Base-by-base conservation (phyloP, 2,888 invertebrate genomes). In the Scaptomyza parva region DNA sequence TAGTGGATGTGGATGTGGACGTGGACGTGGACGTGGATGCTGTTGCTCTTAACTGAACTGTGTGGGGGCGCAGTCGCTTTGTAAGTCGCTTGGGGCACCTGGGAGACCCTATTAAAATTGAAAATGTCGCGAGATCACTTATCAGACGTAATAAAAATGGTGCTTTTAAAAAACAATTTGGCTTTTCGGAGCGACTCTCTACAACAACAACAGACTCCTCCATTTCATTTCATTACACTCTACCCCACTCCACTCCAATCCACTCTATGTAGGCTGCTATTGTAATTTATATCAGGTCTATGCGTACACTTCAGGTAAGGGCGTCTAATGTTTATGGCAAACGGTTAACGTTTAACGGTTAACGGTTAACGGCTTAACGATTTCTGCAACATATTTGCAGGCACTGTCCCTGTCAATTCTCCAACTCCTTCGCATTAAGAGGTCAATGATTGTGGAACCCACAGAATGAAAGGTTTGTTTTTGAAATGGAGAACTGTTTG, bases 111-210 rank as follows among this genome's bases (percentile, higher is more conserved):
- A 88, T 88, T 89, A 88, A 89, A 88, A 88, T 87, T 86, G 89
- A 87, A 87, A 87, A 88, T 88, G 83, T 85, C 81, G 83, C 87
- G 88, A 86, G 87, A 88, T 88, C 88, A 87, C 75, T 85, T 88
- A 88, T 88, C 87, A 78, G 89, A 69, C 74, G 81, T 73, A 83
- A 89, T 88, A 88, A 88, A 88, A 88, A 88, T 88, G 89, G 83
- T 86, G 87, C 89, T 88, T 89, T 88, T 88, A 88, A 88, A 89
- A 89, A 88, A 88, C 89, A 88, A 88, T 89, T 89, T 89, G 71
- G 80, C 84, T 86, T 89, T 89, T 87, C n/a, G 73, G 80, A 66
- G 71, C 76, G 61, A 70, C 66, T 62, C 50, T 61, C 22, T 3
- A 22, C 28, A 28, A 67, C 58, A 59, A 57, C 59, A 33, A 33